Conservation (phyloP, 2,888 invertebrate species). For the Allygus modestus region DNA sequence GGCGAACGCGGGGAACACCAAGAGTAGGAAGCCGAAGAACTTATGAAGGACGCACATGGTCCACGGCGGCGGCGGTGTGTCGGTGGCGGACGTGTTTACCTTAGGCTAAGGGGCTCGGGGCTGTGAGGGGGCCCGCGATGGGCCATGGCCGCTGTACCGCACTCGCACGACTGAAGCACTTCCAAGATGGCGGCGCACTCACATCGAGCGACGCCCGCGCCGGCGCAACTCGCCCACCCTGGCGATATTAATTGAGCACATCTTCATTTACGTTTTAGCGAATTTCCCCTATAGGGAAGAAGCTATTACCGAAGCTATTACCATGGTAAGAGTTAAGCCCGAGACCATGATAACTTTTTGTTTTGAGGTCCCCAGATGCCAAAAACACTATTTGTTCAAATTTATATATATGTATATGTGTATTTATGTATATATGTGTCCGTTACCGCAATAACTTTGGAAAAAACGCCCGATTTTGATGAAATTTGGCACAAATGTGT, state of each 20-base stretch:
- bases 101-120: not conserved
- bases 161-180: constrained; percentile 24
- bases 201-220: constrained; percentile 38
- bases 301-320: too few species aligned
- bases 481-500: too few species aligned
- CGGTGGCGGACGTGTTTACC: not conserved
- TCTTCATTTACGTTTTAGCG: constrained; percentile 23
- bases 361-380: too few species aligned
- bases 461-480: too few species aligned
- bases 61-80: too few species aligned
- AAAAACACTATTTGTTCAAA: too few species aligned
- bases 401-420: too few species aligned
- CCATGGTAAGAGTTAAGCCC: too few species aligned
- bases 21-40: constrained; percentile 52
- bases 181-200: constrained; percentile 35
- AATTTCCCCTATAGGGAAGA: too few species aligned
- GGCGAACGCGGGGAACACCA: constrained; percentile 65
- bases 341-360: too few species aligned
- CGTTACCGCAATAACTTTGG: too few species aligned
- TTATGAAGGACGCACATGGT: constrained; percentile 19
- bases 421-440: too few species aligned
- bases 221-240: constrained; percentile 35
- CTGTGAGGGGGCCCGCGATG: not conserved
- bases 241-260: constrained; percentile 18
- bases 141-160: constrained; percentile 11